These are phyloP conservation scores for Tonatia bakeri DNA, from an alignment of 2,113 vertebrate species.

Conservation along the genomic window DNA sequence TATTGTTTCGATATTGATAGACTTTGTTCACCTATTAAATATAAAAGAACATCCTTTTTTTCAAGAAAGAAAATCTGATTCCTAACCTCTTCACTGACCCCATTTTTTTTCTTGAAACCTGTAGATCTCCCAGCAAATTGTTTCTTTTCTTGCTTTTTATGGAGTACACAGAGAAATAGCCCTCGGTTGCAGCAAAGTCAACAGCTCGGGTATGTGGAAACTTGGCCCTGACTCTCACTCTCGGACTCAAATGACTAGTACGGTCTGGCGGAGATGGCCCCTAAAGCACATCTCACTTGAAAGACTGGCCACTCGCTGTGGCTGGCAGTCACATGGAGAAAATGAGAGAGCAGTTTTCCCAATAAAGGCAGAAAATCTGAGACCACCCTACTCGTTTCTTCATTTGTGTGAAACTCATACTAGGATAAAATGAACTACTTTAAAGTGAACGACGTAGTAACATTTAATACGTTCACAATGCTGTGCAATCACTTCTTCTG, in stretches of 20 bases:
- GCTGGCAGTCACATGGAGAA: not conserved
- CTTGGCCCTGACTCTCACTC: not conserved
- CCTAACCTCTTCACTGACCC: not conserved
- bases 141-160: not conserved
- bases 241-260: not conserved
- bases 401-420: not conserved
- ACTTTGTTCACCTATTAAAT: not conserved
- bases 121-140: not conserved
- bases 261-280: not conserved
- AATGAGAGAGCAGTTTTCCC: not conserved
- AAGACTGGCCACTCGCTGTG: not conserved
- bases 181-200: not conserved
- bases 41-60: not conserved
- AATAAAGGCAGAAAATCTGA: not conserved
- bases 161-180: not conserved
- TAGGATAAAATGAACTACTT: not conserved
- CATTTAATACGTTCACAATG: too few relatives aligned
- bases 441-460: not conserved
- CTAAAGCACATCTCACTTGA: not conserved
- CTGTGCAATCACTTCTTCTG: too few relatives aligned
- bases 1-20: not conserved
- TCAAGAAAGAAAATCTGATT: not conserved
- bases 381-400: not conserved
- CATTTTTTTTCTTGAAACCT: not conserved
- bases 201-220: not conserved